phyloP scores from a whole-genome alignment of 2,888 invertebrate genomes.

The Ypsolopha scabrella region DNA sequence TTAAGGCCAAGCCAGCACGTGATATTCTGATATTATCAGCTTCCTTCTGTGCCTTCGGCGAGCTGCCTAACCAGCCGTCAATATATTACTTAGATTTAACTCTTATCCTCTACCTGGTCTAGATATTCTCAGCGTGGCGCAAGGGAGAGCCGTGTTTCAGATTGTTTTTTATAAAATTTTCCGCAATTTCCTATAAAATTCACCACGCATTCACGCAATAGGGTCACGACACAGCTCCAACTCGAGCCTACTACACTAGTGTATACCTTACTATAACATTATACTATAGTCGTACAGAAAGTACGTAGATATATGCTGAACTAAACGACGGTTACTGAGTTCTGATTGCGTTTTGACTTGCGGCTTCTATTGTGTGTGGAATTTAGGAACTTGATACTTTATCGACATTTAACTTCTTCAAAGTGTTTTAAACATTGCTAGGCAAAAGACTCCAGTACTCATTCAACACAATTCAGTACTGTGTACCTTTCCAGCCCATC shows the following conservation, averaged over 20 bases:
- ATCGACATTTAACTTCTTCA: not conserved
- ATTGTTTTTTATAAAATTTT: too few species aligned
- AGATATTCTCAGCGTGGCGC: not conserved
- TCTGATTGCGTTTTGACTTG: slow-evolving; percentile 44
- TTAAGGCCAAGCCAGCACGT: too few species aligned
- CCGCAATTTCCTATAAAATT: not conserved
- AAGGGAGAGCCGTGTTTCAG: not conserved
- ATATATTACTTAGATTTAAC: too few species aligned
- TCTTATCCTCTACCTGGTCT: too few species aligned
- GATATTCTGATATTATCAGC: too few species aligned
- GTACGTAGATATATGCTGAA: not conserved
- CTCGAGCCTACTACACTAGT: slow-evolving; percentile 15
- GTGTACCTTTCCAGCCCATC: too few species aligned
- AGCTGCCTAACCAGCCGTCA: too few species aligned
- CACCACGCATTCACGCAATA: slow-evolving; percentile 35
- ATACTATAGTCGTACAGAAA: not conserved
- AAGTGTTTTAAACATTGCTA: too few species aligned
- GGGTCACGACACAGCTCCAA: slow-evolving; percentile 53
- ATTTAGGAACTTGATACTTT: not conserved
- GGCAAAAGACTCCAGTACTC: too few species aligned
- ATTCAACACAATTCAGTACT: too few species aligned
- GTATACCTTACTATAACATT: slow-evolving; percentile 19
- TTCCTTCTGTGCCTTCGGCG: too few species aligned
- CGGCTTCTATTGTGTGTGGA: slow-evolving; percentile 6
- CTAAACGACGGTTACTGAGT: slow-evolving; percentile 33